Evolutionary conservation across 2,113 vertebrate species (phyloP).

Genomic region (Paraplagusia blochii): DNA sequence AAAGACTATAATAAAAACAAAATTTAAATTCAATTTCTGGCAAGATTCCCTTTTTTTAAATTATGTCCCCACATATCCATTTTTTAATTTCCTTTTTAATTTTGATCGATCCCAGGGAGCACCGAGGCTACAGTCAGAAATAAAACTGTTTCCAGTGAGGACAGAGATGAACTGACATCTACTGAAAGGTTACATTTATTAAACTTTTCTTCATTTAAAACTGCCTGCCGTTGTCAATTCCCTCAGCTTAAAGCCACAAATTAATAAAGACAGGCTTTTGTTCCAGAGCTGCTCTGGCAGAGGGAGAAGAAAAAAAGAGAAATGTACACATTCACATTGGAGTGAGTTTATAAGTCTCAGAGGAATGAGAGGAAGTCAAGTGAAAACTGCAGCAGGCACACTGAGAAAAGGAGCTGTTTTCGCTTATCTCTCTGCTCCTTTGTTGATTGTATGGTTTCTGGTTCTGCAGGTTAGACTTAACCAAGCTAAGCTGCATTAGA

Average conservation of each 20-base stretch:
- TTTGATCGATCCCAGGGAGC: background rate
- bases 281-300: conserved; percentile 57
- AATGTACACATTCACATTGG: conserved; percentile 67
- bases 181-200: conserved; percentile 70
- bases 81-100: background rate
- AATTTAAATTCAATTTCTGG: too few relatives aligned
- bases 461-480: too few relatives aligned
- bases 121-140: conserved; percentile 8
- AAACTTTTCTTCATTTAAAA: conserved; percentile 72
- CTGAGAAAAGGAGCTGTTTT: conserved; percentile 52
- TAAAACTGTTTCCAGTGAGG: conserved; percentile 9
- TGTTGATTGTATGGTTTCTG: background rate
- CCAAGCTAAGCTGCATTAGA: too few relatives aligned
- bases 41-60: too few relatives aligned
- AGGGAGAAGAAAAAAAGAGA: conserved; percentile 63
- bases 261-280: conserved; percentile 76
- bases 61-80: too few relatives aligned
- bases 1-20: too few relatives aligned
- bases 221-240: conserved; percentile 64
- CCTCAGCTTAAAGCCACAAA: conserved; percentile 71
- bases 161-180: conserved; percentile 19
- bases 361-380: conserved; percentile 23
- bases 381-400: too few relatives aligned
- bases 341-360: conserved; percentile 59
- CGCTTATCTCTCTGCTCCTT: conserved; percentile 60